Conservation (phyloP, 2,797 vertebrate species). For the Brotula barbata region DNA sequence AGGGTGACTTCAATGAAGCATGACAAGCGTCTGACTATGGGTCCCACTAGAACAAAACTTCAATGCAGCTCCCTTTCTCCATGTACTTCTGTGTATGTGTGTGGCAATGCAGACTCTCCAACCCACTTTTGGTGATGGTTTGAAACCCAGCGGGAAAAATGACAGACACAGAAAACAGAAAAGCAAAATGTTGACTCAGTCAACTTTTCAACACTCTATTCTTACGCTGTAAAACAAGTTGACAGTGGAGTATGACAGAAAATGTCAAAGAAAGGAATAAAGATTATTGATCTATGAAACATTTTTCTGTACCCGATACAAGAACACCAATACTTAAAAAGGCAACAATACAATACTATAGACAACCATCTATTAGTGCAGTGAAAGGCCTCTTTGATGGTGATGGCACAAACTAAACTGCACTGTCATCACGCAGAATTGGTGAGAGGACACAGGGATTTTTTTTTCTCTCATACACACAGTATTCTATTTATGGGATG, state of each 20-base stretch:
- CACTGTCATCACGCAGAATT: constrained; percentile 59
- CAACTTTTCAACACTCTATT: not conserved
- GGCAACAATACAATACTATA: constrained; percentile 23
- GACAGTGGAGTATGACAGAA: not conserved
- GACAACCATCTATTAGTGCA: constrained; percentile 51
- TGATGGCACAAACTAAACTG: constrained; percentile 52
- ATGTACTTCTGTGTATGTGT: too few relatives aligned
- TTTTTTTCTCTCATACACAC: constrained; percentile 2
- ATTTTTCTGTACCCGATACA: constrained; percentile 9
- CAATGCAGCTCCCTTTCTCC: too few relatives aligned
- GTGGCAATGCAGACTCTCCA: not conserved
- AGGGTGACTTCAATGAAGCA: too few relatives aligned
- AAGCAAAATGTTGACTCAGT: not conserved
- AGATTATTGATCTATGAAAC: constrained; percentile 59
- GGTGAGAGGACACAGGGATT: constrained; percentile 51
- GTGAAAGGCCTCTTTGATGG: constrained; percentile 42
- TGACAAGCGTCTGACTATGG: not conserved
- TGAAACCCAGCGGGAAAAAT: not conserved
- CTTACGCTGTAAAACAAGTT: constrained; percentile 4
- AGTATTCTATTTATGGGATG: not conserved
- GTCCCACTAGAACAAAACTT: too few relatives aligned
- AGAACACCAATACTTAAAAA: constrained; percentile 34
- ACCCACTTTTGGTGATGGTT: too few relatives aligned
- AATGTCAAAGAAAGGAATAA: constrained; percentile 42
- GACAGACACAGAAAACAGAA: not conserved